phyloP scores from a whole-genome alignment of 2,888 invertebrate genomes.

The Tetropium fuscum region DNA sequence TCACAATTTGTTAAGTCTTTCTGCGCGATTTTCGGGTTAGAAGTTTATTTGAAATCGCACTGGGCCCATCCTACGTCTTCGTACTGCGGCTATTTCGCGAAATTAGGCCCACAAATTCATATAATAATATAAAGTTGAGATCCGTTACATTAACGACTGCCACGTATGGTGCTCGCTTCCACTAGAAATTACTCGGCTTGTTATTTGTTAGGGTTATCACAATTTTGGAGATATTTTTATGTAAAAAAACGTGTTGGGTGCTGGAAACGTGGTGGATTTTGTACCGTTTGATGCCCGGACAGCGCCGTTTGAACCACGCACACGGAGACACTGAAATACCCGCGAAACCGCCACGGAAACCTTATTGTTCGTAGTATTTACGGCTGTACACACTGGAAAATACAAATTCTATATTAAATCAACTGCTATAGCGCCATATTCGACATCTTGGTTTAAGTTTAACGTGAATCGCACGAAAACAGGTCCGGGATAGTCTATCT shows the following conservation, averaged over 20 bases:
- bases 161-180: constrained; percentile 38
- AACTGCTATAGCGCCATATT: constrained; percentile 60
- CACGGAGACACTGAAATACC: constrained; percentile 42
- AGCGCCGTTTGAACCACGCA: constrained; percentile 44
- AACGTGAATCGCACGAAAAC: constrained; percentile 62
- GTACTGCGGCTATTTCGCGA: background rate
- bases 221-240: constrained; percentile 37
- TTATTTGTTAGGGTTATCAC: constrained; percentile 30
- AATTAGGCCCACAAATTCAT: background rate
- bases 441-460: constrained; percentile 65
- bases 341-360: constrained; percentile 40
- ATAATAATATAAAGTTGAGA: constrained; percentile 16
- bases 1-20: constrained; percentile 12
- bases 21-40: background rate
- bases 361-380: constrained; percentile 33
- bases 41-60: background rate
- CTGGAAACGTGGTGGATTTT: constrained; percentile 54
- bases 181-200: constrained; percentile 30
- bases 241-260: constrained; percentile 46
- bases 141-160: constrained; percentile 20
- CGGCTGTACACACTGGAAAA: constrained; percentile 57
- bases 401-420: constrained; percentile 60
- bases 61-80: constrained; percentile 13
- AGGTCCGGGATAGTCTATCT: constrained; percentile 67
- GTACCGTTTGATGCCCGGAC: constrained; percentile 45